Base-by-base conservation (phyloP, 2,888 invertebrate genomes). In the Volucella inanis region DNA sequence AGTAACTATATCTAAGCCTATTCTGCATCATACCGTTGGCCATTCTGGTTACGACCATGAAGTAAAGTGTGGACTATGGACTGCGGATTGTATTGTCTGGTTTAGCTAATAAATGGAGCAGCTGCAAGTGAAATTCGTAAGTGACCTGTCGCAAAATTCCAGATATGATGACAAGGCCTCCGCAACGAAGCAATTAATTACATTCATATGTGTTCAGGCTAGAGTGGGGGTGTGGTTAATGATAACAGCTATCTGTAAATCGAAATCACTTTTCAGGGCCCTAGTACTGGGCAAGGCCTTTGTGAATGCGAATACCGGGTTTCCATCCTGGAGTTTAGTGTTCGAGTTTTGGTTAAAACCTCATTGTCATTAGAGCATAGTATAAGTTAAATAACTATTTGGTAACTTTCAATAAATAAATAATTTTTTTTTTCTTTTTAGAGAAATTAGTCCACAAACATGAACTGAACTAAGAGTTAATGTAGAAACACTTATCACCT, bases 71-170 rank as follows among this genome's bases (percentile, higher is more conserved):
- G 31, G 31, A 31, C 31, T 31, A 6, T 31, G 6, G 6, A 31
- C 3, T 55, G 11, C 52, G 70, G 64, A 52, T 31, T 41, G n/a
- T 72, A 76, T 77, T 79, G 74, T 71, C 83, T 64, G 31, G 12
- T 31, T 49, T 62, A 49, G 67, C 61, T 72, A 64, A 68, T 68
- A 79, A 74, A 79, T 47, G 74, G 45, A 79, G 8, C 74, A 84
- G 83, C 75, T 84, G 83, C 75, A 79, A 54, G 49, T 79, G 65
- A 79, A 43, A 65, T 70, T 70, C 50, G 62, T 45, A 74, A 84
- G 70, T 75, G 68, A 65, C 74, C 79, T 79, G 83, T 84, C 83
- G 74, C 79, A 75, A 65, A 65, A 79, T 83, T 79, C 43, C 74
- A 43, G 79, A 74, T 45, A 68, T 67, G 47, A n/a, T 49, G 9